Conservation (phyloP, 2,888 invertebrate genomes). For the Elmis aenea region DNA sequence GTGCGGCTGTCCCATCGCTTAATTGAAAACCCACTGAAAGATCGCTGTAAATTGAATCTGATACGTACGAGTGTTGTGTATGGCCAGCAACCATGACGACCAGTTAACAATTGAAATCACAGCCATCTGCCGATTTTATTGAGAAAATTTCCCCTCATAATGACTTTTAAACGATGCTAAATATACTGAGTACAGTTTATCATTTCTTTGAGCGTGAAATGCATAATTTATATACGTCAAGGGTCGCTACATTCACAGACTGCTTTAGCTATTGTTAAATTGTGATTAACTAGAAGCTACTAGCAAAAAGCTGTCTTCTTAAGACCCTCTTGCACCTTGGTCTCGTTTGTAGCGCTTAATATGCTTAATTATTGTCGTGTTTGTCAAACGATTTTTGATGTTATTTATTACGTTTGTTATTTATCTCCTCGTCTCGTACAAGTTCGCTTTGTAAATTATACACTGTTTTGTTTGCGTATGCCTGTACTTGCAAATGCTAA, state of each 20-base stretch:
- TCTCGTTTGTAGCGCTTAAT: conserved; percentile 43
- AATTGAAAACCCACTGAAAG: conserved; percentile 8
- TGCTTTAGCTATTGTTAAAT: conserved; percentile 34
- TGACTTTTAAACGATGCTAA: conserved; percentile 45
- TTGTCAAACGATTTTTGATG: conserved; percentile 19
- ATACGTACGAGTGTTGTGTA: conserved; percentile 38
- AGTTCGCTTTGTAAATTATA: too few relatives aligned
- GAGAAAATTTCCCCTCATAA: conserved; percentile 37
- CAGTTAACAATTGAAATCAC: conserved; percentile 43
- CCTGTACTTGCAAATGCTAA: too few relatives aligned
- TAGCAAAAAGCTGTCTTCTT: conserved; percentile 30
- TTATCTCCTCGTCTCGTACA: too few relatives aligned
- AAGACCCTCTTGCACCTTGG: conserved; percentile 24
- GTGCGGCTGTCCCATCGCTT: conserved; percentile 16
- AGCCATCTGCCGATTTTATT: conserved; percentile 43
- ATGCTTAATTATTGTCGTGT: conserved; percentile 39
- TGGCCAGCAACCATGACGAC: conserved; percentile 44
- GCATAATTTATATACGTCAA: conserved; percentile 44
- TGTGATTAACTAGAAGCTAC: conserved; percentile 40
- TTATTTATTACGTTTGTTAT: conserved; percentile 17
- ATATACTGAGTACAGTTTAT: conserved; percentile 41
- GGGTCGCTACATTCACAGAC: conserved; percentile 26
- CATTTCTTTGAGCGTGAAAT: conserved; percentile 42
- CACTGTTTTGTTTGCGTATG: too few relatives aligned
- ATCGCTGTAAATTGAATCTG: conserved; percentile 31